These are phyloP conservation scores for Tuta absoluta DNA, from an alignment of 2,888 invertebrate species.

Conservation along the genomic window DNA sequence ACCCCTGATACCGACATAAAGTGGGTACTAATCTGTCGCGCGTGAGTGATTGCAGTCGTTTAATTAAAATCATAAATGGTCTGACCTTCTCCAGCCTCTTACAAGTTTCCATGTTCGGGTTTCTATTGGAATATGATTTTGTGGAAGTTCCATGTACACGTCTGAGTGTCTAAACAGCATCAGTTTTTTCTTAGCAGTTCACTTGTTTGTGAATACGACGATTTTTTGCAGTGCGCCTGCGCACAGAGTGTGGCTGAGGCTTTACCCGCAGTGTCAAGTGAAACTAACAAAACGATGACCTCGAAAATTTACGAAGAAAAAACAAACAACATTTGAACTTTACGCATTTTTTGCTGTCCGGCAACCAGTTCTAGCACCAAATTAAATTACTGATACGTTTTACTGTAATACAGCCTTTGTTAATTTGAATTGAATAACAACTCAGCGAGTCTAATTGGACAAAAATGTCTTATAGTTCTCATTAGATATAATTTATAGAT, in stretches of 20 bases:
- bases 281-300: slow-evolving; percentile 56
- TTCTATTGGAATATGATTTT: slow-evolving; percentile 26
- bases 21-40: slow-evolving; percentile 29
- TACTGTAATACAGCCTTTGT: slow-evolving; percentile 22
- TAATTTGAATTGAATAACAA: slow-evolving; percentile 23
- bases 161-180: slow-evolving; percentile 31
- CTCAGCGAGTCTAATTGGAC: slow-evolving; percentile 12
- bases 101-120: slow-evolving; percentile 28
- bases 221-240: not conserved
- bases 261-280: slow-evolving; percentile 48
- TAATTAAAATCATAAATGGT: slow-evolving; percentile 30
- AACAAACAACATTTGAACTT: slow-evolving; percentile 66
- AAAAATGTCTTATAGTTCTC: slow-evolving; percentile 7
- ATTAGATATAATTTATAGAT: slow-evolving; percentile 21
- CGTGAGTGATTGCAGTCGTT: slow-evolving; percentile 26
- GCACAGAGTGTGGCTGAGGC: slow-evolving; percentile 39
- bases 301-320: slow-evolving; percentile 61
- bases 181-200: slow-evolving; percentile 27
- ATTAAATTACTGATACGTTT: slow-evolving; percentile 47
- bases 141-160: slow-evolving; percentile 24
- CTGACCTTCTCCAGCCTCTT: slow-evolving; percentile 25
- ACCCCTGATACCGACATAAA: slow-evolving; percentile 16
- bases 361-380: slow-evolving; percentile 51
- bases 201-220: not conserved
- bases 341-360: slow-evolving; percentile 55